phyloP scores from a whole-genome alignment of 2,113 vertebrate species.

The Oncorhynchus masou region DNA sequence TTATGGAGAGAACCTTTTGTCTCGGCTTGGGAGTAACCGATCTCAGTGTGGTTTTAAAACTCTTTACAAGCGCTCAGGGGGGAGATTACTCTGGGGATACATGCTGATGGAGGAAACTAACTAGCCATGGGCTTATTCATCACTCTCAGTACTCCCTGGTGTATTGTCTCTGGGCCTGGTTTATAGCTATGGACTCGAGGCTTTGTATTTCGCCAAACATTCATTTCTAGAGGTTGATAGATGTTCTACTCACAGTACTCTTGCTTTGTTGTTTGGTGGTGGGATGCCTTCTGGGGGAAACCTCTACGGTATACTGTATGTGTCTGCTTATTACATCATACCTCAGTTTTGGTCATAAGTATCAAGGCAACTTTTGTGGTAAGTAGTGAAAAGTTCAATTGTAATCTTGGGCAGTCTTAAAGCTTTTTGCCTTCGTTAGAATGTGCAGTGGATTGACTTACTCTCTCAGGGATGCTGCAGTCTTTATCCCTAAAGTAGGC shows the following conservation, averaged over 20 bases:
- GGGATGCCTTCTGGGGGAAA: not conserved
- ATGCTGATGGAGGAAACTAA: conserved; percentile 12
- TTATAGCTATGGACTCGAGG: conserved; percentile 15
- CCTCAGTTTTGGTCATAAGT: too few relatives aligned
- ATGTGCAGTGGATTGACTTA: not conserved
- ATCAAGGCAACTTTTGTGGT: not conserved
- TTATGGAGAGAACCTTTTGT: too few relatives aligned
- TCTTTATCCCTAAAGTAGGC: conserved; percentile 1
- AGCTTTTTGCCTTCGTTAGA: not conserved
- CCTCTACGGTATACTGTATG: not conserved
- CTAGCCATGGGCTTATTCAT: conserved; percentile 14
- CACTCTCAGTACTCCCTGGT: conserved; percentile 8
- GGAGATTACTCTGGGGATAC: too few relatives aligned
- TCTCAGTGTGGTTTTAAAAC: too few relatives aligned
- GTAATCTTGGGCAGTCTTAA: not conserved
- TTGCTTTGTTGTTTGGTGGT: not conserved
- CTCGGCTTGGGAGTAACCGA: too few relatives aligned
- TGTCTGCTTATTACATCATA: too few relatives aligned
- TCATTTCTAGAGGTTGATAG: not conserved
- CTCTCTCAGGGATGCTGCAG: not conserved
- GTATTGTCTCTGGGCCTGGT: not conserved
- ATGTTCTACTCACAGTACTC: not conserved
- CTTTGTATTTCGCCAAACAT: not conserved
- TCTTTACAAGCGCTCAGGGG: too few relatives aligned
- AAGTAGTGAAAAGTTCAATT: not conserved